Conservation (phyloP, 2,888 invertebrate species). For the Apocheima hispidaria region DNA sequence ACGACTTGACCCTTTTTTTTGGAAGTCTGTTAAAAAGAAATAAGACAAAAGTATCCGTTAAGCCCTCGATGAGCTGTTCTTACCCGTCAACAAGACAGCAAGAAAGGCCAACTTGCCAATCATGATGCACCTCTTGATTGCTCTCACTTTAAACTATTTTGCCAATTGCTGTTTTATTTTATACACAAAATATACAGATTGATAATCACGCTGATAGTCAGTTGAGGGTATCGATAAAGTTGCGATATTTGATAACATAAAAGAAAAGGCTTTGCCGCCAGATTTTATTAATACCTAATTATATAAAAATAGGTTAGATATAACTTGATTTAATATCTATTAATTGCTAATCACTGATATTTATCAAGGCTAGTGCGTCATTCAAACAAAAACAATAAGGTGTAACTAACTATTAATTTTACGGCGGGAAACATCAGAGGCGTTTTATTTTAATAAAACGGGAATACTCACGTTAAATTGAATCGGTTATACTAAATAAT, state of each 20-base stretch:
- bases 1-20: too few relatives aligned
- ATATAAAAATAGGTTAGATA: constrained; percentile 31
- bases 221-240: constrained; percentile 4
- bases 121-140: constrained; percentile 1
- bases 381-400: not conserved
- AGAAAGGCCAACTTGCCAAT: constrained; percentile 26
- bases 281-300: constrained; percentile 22
- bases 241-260: constrained; percentile 29
- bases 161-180: constrained; percentile 11
- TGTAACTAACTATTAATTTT: too few relatives aligned
- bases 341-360: constrained; percentile 15
- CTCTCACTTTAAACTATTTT: constrained; percentile 4
- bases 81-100: constrained; percentile 47
- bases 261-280: constrained; percentile 38
- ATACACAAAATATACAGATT: constrained; percentile 12
- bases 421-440: too few relatives aligned
- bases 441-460: too few relatives aligned
- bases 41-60: too few relatives aligned
- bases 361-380: constrained; percentile 5
- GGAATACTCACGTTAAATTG: too few relatives aligned
- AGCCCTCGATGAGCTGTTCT: constrained; percentile 5
- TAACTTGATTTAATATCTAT: constrained; percentile 30
- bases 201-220: constrained; percentile 12
- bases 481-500: too few relatives aligned
- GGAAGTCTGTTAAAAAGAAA: too few relatives aligned